Evolutionary conservation across 2,888 invertebrate species (phyloP).

Genomic region (Bibio marci): DNA sequence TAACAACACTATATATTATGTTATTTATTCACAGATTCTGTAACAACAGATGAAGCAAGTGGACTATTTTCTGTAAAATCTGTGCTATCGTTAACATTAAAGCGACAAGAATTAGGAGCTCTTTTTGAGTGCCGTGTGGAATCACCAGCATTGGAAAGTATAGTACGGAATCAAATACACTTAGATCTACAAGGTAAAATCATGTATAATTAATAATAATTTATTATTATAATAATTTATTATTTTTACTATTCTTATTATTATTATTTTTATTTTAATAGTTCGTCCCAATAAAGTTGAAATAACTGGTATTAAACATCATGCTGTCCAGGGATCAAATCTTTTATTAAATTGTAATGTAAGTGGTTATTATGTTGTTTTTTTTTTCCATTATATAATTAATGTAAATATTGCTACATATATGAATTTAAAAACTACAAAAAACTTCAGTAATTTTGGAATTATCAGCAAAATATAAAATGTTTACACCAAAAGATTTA

Average conservation of each 20-base stretch:
- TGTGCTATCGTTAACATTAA: constrained; percentile 40
- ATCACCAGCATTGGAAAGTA: constrained; percentile 37
- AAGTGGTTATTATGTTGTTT: constrained; percentile 13
- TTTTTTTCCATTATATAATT: too few species aligned
- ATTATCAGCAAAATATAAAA: too few species aligned
- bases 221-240: neutral
- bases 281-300: constrained; percentile 66
- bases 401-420: neutral
- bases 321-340: constrained; percentile 63
- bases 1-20: too few species aligned
- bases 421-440: too few species aligned
- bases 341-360: constrained; percentile 56
- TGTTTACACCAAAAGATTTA: too few species aligned
- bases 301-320: constrained; percentile 56
- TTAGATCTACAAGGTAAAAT: constrained; percentile 54
- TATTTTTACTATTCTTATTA: constrained; percentile 1
- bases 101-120: constrained; percentile 49
- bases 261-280: constrained; percentile 30
- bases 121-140: constrained; percentile 52
- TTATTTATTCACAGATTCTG: constrained; percentile 33
- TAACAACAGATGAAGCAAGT: constrained; percentile 31
- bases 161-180: constrained; percentile 22
- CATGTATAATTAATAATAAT: neutral
- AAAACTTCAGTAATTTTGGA: too few species aligned
- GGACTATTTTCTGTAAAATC: constrained; percentile 48